These are phyloP conservation scores for Philereme vetulata DNA, from an alignment of 2,888 invertebrate genomes.

Conservation along the genomic window DNA sequence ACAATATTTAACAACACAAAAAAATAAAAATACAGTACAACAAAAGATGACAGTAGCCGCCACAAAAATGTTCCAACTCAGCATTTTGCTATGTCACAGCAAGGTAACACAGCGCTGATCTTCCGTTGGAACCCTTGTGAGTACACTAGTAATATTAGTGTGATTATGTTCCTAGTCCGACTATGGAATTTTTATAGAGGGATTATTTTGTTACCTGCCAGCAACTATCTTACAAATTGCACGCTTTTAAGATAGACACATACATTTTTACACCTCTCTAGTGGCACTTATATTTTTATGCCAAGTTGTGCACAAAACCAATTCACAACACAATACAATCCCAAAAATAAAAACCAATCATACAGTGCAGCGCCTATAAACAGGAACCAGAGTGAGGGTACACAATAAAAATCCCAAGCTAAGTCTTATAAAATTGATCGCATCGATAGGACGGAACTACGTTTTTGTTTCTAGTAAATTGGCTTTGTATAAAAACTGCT, in stretches of 20 bases:
- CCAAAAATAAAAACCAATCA: constrained; percentile 27
- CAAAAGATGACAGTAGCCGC: too few species aligned
- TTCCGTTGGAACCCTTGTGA: too few species aligned
- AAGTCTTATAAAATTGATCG: constrained; percentile 37
- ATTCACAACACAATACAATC: constrained; percentile 16
- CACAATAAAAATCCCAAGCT: constrained; percentile 28
- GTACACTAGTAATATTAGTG: too few species aligned
- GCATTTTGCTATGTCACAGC: too few species aligned
- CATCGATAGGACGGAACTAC: constrained; percentile 36
- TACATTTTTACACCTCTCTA: constrained; percentile 6
- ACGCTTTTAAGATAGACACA: neutral
- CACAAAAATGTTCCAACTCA: too few species aligned
- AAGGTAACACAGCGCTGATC: too few species aligned
- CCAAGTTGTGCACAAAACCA: constrained; percentile 9
- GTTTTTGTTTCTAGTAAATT: constrained; percentile 42
- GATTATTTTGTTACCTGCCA: neutral
- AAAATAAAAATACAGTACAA: too few species aligned
- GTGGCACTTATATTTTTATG: constrained; percentile 1
- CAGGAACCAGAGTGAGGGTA: constrained; percentile 21
- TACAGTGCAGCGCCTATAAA: constrained; percentile 30
- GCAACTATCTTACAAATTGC: neutral
- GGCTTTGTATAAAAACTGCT: constrained; percentile 40
- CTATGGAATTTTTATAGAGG: too few species aligned
- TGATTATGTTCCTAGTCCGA: too few species aligned
- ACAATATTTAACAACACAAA: too few species aligned